Evolutionary conservation across 1,140 invertebrate genomes (phyloP).

Genomic region (Dendrolimus punctatus): DNA sequence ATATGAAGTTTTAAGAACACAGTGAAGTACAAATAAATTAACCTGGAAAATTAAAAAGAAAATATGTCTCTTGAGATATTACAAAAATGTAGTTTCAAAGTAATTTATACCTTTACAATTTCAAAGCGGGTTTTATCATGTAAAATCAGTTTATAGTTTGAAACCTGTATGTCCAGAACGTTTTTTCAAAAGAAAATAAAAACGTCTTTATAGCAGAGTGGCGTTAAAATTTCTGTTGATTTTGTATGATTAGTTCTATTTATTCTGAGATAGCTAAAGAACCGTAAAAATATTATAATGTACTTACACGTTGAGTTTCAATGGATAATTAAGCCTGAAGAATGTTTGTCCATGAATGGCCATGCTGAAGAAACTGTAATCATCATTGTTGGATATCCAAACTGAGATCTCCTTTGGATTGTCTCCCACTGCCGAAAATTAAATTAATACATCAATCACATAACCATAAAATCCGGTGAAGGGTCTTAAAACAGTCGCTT

Average conservation of each 20-base stretch:
- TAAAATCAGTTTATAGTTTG: no score
- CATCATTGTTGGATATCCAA: slow-evolving; percentile 84
- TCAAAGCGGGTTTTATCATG: no score
- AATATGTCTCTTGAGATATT: no score
- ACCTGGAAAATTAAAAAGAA: no score
- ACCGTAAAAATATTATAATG: not conserved
- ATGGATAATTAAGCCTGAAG: slow-evolving; percentile 86
- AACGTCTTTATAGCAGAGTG: no score
- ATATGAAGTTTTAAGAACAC: no score
- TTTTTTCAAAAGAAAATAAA: no score
- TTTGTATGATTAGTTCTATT: not conserved
- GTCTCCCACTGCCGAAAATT: slow-evolving; percentile 73
- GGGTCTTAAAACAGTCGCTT: slow-evolving; percentile 79
- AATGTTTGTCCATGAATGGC: slow-evolving; percentile 85
- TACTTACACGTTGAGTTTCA: slow-evolving; percentile 77
- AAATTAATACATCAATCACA: slow-evolving; percentile 70
- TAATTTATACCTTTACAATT: no score
- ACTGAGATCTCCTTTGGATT: slow-evolving; percentile 80
- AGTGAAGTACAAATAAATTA: no score
- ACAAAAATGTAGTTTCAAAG: no score
- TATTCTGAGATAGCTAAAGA: not conserved
- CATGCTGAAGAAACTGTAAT: slow-evolving; percentile 86
- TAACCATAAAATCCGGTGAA: slow-evolving; percentile 86
- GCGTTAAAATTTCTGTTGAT: no score
- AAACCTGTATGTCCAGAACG: no score